phyloP scores from a whole-genome alignment of 1,140 invertebrate genomes.

The Pogonus chalceus region DNA sequence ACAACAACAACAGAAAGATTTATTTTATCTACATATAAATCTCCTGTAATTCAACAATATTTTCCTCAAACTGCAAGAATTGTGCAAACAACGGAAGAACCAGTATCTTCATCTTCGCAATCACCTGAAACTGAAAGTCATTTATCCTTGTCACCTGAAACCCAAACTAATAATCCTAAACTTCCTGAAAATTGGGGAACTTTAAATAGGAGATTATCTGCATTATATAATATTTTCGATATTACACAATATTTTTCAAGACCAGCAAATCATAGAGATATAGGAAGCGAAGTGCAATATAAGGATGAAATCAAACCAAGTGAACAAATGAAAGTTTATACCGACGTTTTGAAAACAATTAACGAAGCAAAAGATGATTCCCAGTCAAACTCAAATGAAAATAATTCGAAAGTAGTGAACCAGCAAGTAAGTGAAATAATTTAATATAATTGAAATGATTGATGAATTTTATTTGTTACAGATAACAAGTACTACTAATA shows the following conservation, averaged over 20 bases:
- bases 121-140: too few relatives aligned
- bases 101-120: too few relatives aligned
- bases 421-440: constrained; percentile 14
- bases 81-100: too few relatives aligned
- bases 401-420: not conserved
- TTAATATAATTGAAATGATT: constrained; percentile 9
- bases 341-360: constrained; percentile 33
- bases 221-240: not conserved
- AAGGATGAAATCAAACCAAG: constrained; percentile 32
- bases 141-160: too few relatives aligned
- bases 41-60: too few relatives aligned
- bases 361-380: constrained; percentile 11
- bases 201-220: not conserved
- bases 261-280: not conserved
- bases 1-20: too few relatives aligned
- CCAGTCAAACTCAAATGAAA: not conserved
- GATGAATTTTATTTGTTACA: too few relatives aligned
- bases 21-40: too few relatives aligned
- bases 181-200: too few relatives aligned
- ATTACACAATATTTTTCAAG: not conserved
- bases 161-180: too few relatives aligned
- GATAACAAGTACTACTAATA: not conserved
- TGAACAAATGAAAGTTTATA: constrained; percentile 32
- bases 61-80: too few relatives aligned
- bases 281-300: constrained; percentile 30